A percentile compares a stretch with the other conserved stretches of the same genome.
phyloP scores from a whole-genome alignment of 2,797 vertebrate genomes.

The Cyprinella venusta region DNA sequence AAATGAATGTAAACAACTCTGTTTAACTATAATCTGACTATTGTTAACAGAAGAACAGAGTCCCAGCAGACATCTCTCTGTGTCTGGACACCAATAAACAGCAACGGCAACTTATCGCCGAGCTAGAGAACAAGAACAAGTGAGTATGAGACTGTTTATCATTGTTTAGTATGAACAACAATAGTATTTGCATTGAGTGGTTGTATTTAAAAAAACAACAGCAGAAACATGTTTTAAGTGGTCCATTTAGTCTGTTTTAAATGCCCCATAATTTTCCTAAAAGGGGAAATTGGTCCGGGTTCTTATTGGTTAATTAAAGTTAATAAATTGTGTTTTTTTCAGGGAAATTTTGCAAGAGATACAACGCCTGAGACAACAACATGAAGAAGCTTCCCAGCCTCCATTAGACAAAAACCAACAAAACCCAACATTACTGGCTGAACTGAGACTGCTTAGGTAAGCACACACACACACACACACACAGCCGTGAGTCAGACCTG shows the following conservation, averaged over 20 bases:
- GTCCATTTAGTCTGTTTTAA: too few relatives aligned
- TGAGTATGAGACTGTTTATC: constrained; percentile 67
- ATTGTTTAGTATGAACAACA: background rate
- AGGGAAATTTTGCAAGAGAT: constrained; percentile 99
- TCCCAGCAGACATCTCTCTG: constrained; percentile 89
- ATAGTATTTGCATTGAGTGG: too few relatives aligned
- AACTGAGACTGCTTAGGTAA: constrained; percentile 95
- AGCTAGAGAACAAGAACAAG: constrained; percentile 99
- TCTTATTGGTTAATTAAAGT: too few relatives aligned
- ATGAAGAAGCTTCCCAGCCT: constrained; percentile 94
- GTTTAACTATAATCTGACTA: constrained; percentile 31
- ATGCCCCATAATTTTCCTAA: too few relatives aligned
- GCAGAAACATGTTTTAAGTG: too few relatives aligned
- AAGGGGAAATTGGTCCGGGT: too few relatives aligned
- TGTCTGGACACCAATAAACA: constrained; percentile 97
- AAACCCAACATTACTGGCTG: constrained; percentile 94
- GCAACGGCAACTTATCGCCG: constrained; percentile 96
- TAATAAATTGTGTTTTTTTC: constrained; percentile 29
- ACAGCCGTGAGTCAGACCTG: background rate
- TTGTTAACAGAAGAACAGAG: constrained; percentile 79
- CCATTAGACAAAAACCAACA: constrained; percentile 93
- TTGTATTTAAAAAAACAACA: too few relatives aligned
- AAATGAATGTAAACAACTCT: background rate
- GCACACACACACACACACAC: background rate
- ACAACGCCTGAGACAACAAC: constrained; percentile 92